Evolutionary conservation across 2,888 invertebrate genomes (phyloP), one percentile per base, ranked within the genome.

Genomic region (Polia nebulosa): DNA sequence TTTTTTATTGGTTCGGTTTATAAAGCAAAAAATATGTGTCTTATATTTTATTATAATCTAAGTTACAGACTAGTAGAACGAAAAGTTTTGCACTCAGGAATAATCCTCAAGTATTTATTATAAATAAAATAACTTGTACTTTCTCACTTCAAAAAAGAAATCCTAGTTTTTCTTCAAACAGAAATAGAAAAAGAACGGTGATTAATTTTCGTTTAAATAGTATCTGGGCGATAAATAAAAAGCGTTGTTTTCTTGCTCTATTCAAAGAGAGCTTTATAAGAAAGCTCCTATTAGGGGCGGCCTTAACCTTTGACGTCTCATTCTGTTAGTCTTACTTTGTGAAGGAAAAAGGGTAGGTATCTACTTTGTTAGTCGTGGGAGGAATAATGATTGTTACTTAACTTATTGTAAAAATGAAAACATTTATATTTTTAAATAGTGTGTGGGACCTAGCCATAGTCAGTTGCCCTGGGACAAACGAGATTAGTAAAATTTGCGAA

Each of bases 261-360:
- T 32, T 15, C 53, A 49, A 29, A 55, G 34, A 72, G 52, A 72
- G 22, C 13, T 47, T 49, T 9, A 22, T 20, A 72, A 55, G n/a
- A 49, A 62, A 55, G 45, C 39, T 36, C 3, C 11, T n/a, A 22
- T 55, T 49, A 49, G n/a, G 1, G 3, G 0, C 34, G 39, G 49
- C 53, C 60, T 60, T 53, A 8, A 34, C 27, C 64, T 71, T 72
- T 49, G 27, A 55, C 22, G 27, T 25, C 22, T 56, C 41, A 71
- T 44, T 64, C 49, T 44, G 49, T 25, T 36, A 60, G 15, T 41
- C 9, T 29, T n/a, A 39, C 15, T 72, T 49, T 41, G 22, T 49
- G 25, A 25, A 29, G 32, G 34, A 17, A 55, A 53, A 71, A 29
- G n/a, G 47, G 41, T n/a, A n/a, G n/a, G n/a, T n/a, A n/a, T n/a